Evolutionary conservation across 2,113 vertebrate species (phyloP).

Genomic region (Nothoprocta perdicaria): DNA sequence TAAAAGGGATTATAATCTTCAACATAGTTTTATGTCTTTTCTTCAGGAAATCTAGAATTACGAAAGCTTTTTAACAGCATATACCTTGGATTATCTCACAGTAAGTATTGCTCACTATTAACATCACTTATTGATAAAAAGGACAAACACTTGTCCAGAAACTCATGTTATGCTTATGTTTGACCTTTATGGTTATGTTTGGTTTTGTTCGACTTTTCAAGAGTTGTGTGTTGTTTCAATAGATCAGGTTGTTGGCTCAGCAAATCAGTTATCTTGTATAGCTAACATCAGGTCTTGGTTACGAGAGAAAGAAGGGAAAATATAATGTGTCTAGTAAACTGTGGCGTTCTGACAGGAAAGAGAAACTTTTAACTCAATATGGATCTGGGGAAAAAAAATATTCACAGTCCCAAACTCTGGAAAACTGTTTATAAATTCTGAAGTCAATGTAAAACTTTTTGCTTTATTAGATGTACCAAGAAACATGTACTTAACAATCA

Average conservation of each 20-base stretch:
- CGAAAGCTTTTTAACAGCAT: background rate
- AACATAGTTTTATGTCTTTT: background rate
- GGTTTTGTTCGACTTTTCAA: background rate
- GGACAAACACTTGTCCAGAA: background rate
- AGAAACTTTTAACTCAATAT: background rate
- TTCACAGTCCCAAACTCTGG: background rate
- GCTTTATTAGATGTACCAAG: background rate
- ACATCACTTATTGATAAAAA: background rate
- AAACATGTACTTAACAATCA: background rate
- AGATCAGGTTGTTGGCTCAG: rapidly evolving
- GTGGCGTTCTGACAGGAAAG: background rate
- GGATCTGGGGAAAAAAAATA: background rate
- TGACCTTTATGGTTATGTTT: background rate
- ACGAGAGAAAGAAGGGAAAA: background rate
- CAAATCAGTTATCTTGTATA: rapidly evolving
- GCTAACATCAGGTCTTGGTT: background rate
- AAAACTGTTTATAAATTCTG: background rate
- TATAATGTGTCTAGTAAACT: background rate
- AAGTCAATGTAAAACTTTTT: background rate
- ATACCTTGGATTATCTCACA: background rate
- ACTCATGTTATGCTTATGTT: background rate
- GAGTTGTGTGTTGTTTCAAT: background rate
- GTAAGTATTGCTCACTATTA: background rate
- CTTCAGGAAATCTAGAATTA: background rate
- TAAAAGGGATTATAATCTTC: background rate